Evolutionary conservation across 2,888 invertebrate species (phyloP).

Genomic region (Caenorhabditis sp.): DNA sequence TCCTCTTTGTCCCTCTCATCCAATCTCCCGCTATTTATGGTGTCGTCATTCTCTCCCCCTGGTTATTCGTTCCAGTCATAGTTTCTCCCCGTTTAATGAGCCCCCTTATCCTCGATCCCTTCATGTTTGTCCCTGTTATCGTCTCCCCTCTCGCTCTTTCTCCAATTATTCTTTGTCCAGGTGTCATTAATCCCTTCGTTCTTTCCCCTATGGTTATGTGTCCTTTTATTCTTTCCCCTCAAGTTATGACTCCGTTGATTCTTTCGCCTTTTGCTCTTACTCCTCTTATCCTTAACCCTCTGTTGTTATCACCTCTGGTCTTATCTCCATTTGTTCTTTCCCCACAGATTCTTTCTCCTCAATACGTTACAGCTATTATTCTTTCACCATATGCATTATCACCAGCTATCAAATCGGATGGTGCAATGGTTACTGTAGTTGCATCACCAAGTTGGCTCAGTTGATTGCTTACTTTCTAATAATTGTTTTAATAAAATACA

Average conservation of each 20-base stretch:
- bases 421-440: constrained; percentile 39
- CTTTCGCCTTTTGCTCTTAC: constrained; percentile 49
- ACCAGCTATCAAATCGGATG: constrained; percentile 39
- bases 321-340: constrained; percentile 56
- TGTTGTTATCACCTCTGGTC: constrained; percentile 48
- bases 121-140: constrained; percentile 55
- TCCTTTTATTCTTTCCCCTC: constrained; percentile 59
- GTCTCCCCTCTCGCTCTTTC: constrained; percentile 50
- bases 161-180: constrained; percentile 54
- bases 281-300: constrained; percentile 45
- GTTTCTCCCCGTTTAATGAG: constrained; percentile 33
- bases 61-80: constrained; percentile 54
- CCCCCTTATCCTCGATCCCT: constrained; percentile 40
- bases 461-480: too few relatives aligned
- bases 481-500: too few relatives aligned
- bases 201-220: constrained; percentile 48
- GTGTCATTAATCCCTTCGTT: constrained; percentile 45
- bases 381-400: constrained; percentile 50
- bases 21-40: constrained; percentile 41
- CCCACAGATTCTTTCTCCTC: constrained; percentile 58
- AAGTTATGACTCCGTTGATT: constrained; percentile 56
- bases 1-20: constrained; percentile 37
- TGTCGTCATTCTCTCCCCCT: constrained; percentile 49
- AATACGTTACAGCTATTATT: constrained; percentile 39
- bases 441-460: constrained; percentile 45